Evolutionary conservation across 1,140 invertebrate genomes (phyloP), one percentile per base, ranked within the genome.

Genomic region (Cylas formicarius): DNA sequence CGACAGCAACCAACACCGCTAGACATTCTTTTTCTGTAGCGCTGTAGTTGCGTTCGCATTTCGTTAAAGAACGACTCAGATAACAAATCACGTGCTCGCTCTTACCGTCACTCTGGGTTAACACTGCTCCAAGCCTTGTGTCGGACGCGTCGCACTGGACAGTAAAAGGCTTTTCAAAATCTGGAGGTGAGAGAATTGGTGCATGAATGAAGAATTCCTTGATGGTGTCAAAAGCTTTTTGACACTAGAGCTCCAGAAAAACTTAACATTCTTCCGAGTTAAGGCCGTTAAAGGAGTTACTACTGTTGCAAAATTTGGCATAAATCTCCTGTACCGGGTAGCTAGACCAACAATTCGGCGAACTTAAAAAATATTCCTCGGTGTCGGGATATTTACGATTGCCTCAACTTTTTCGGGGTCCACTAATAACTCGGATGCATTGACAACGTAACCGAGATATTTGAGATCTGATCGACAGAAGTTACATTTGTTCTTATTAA

Each of bases 11-110:
- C 0, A 75, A 20, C 9, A 74, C 53, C 0, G 67, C 67, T 16
- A 74, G 48, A 32, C 62, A 63, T 63, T 75, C 72, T 38, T 58
- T 50, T 53, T 76, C 67, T 1, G 67, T 70, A 4, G 58, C 56
- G 0, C 47, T 47, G 39, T 71, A 74, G 27, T 72, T 70, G 28
- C 38, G 9, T 50, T 62, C 54, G 0, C 48, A 43, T 17, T 50
- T 55, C 8, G 51, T 28, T 1, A 63, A 20, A 8, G 55, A 53
- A 2, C 51, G 33, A 4, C 48, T 57, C 6, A 49, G 47, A 32
- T 51, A 62, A 2, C 54, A 52, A 5, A 61, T 51, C 0, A 60
- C 48, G 26, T 27, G 13, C 28, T 51, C 44, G 8, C 22, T 41
- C 13, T 37, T 43, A 21, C 33, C 24, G 24, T 43, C 24, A 16